Evolutionary conservation across 2,113 vertebrate genomes (phyloP), one percentile per base, ranked within the genome.

Genomic region (Gorsachius goisagi): DNA sequence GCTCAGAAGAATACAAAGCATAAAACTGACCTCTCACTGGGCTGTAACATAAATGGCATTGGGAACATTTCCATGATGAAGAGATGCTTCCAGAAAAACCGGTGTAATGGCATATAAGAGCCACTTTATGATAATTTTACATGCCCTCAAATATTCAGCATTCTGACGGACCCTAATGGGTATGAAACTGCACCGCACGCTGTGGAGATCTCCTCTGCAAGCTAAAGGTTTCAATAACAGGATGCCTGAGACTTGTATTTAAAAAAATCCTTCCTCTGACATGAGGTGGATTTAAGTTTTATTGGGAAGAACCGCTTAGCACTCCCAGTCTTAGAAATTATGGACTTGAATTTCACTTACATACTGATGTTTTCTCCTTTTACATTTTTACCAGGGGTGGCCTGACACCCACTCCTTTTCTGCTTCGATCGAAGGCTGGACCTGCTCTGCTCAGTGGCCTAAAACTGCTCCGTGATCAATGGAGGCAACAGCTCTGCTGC

Each of bases 101-200:
- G 58, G 39, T 71, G 83, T 93, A 91, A 95, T 73, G n/a, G 11
- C 33, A 56, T 76, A 72, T 49, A 94, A 96, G 96, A 90, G 33
- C 75, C 30, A 58, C 35, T 94, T 95, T 20, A 39, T 79, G 30
- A 58, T 94, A 62, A 95, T 89, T 84, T 84, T 67, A 69, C 20
- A 12, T 86, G 55, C 41, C 35, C 53, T 89, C 69, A 75, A 41
- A 75, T 78, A 63, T 41, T 67, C 49, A 89, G 64, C 71, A 16
- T 92, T 92, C 63, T 82, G 27, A 49, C 83, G 27, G 88, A 91
- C 67, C 22, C 24, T 71, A 95, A 81, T 60, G 39, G 74, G 18
- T 39, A 45, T 63, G 58, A 92, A 83, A 87, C 22, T 69, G 24
- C 45, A 62, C 15, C 27, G 24, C 27, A 35, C 52, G 62, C 45